phyloP scores from a whole-genome alignment of 2,888 invertebrate species.

The Coenonympha arcania region DNA sequence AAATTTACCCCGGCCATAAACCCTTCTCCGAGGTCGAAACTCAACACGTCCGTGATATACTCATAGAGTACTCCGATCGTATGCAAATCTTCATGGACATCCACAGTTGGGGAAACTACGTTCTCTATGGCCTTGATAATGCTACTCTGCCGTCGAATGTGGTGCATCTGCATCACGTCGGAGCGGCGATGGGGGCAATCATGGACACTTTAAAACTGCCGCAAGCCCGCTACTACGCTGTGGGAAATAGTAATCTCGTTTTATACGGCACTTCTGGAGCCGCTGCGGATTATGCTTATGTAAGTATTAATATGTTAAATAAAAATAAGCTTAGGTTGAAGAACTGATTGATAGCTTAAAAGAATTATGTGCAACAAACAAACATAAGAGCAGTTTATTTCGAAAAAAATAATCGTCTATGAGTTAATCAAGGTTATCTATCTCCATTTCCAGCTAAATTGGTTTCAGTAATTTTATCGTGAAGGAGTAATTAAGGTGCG shows the following conservation, averaged over 20 bases:
- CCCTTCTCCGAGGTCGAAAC: constrained; percentile 80
- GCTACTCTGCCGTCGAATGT: constrained; percentile 27
- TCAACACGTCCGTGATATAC: constrained; percentile 65
- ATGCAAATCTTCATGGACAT: constrained; percentile 67
- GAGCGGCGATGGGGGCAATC: constrained; percentile 36
- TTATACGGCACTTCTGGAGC: constrained; percentile 38
- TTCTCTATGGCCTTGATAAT: constrained; percentile 77
- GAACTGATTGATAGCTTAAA: no score
- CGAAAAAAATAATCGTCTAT: no score
- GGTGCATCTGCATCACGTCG: constrained; percentile 35
- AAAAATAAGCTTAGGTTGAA: no score
- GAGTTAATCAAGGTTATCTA: no score
- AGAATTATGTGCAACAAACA: no score
- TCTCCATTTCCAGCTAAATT: no score
- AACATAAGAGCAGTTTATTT: no score
- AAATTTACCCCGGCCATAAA: constrained; percentile 72
- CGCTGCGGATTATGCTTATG: constrained; percentile 39
- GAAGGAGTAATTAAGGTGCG: no score
- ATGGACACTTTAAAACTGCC: constrained; percentile 38
- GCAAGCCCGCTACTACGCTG: constrained; percentile 34
- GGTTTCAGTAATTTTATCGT: no score
- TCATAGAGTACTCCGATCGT: constrained; percentile 42
- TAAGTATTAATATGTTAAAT: constrained; percentile 7
- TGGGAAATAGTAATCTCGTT: constrained; percentile 38
- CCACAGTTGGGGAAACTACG: constrained; percentile 78